Percentiles rank a stretch among this genome's conserved stretches.
These are phyloP conservation scores for Paralichthys olivaceus DNA, from an alignment of 2,113 vertebrate genomes.

Conservation along the genomic window DNA sequence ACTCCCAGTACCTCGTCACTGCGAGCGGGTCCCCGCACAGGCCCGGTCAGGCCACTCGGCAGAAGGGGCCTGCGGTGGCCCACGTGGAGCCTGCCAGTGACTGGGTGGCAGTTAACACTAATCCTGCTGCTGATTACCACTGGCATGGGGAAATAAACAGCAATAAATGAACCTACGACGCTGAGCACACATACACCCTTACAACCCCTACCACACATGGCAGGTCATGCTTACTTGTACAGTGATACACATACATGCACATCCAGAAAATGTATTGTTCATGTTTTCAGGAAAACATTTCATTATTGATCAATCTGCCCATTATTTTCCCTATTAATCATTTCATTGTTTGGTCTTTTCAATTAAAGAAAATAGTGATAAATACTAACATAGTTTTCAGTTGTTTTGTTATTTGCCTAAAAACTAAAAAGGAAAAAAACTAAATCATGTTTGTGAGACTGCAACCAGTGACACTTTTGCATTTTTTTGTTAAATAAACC, in stretches of 20 bases:
- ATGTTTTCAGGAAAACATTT: background rate
- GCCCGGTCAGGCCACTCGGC: slow-evolving; percentile 33
- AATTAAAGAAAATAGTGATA: background rate
- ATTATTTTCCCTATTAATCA: background rate
- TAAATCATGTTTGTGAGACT: background rate
- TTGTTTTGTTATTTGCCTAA: background rate
- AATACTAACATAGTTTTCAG: background rate
- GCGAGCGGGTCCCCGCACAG: slow-evolving; percentile 35
- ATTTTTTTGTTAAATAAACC: background rate
- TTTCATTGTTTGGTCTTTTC: background rate
- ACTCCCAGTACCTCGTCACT: slow-evolving; percentile 28
- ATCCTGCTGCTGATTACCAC: slow-evolving; percentile 78
- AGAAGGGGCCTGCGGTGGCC: slow-evolving; percentile 53
- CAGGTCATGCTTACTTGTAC: slow-evolving; percentile 27
- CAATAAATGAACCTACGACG: slow-evolving; percentile 71
- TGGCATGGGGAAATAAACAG: slow-evolving; percentile 81
- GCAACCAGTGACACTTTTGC: no score
- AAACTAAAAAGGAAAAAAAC: background rate
- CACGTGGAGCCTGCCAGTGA: slow-evolving; percentile 68
- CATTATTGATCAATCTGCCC: background rate
- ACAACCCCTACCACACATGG: slow-evolving; percentile 32
- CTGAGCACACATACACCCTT: slow-evolving; percentile 44
- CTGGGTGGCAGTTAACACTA: slow-evolving; percentile 81
- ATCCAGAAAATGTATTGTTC: background rate
- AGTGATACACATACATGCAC: background rate